Evolutionary conservation across 2,113 vertebrate species (phyloP), one percentile per base, ranked within the genome.

Genomic region (Aptenodytes patagonicus): DNA sequence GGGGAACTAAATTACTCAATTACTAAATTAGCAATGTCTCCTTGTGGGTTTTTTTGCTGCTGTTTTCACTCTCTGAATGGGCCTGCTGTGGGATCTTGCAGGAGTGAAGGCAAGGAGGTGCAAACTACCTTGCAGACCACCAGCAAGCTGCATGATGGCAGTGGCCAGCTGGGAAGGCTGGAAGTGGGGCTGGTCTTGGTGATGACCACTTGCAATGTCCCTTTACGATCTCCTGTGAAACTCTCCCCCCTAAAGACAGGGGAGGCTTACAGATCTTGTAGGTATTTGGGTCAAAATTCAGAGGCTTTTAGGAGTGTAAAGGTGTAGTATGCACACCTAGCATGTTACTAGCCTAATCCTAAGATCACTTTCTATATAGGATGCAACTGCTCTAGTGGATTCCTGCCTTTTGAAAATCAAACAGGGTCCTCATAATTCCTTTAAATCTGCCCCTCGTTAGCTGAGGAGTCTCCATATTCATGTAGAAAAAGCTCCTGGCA

Each of bases 361-460:
- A 26, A 60, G 10, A 17, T 44, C n/a, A 9, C 10, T 28, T 68
- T 49, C 22, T 73, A 1, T 36, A 24, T 26, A 64, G 2, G 26
- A 13, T 54, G 19, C 10, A 90, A 12, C 34, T 47, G 28, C 36
- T 42, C 25, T 42, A 38, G 32, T 29, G 16, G 47, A 28, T 62
- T 66, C 19, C 26, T 73, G 46, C 36, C 20, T 72, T 71, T 85
- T 80, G 71, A 49, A 84, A 84, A 62, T 52, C 21, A 82, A 38
- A 3, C 0, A 1, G 3, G 2, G 11, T 72, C 44, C 34, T 92
- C 5, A 0, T 31, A 20, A 7, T 88, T 85, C 20, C 38, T 36
- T 86, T 54, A 76, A 51, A 47, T 64, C 38, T 61, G 15, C 6
- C 5, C 2, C 3, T n/a, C 0, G 0, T 62, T 76, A 71, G 52